These are phyloP conservation scores for Ornithorhynchus anatinus DNA, from an alignment of 2,113 vertebrate species.

Conservation along the genomic window DNA sequence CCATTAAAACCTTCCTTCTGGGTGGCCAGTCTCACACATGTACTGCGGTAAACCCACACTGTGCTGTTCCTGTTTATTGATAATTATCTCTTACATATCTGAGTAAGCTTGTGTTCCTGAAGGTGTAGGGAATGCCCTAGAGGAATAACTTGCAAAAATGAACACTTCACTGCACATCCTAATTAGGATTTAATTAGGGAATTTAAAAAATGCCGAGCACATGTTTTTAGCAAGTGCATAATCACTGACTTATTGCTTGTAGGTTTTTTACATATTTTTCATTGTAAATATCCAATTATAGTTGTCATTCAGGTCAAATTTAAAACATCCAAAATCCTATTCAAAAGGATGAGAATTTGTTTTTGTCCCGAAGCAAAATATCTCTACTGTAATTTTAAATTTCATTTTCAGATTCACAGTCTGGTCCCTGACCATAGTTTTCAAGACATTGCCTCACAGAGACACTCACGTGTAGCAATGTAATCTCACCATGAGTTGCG, in stretches of 20 bases:
- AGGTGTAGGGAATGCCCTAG: conserved; percentile 67
- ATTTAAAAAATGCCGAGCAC: conserved; percentile 68
- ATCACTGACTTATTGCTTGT: conserved; percentile 67
- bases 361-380: conserved; percentile 41
- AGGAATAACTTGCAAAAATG: conserved; percentile 72
- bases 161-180: conserved; percentile 73
- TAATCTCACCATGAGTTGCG: too few relatives aligned
- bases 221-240: conserved; percentile 67
- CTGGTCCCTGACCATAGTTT: too few relatives aligned
- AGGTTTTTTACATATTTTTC: conserved; percentile 62
- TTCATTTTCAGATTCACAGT: conserved; percentile 21
- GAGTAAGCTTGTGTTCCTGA: conserved; percentile 61
- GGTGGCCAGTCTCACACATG: conserved; percentile 20
- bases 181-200: conserved; percentile 80
- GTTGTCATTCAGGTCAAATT: conserved; percentile 63
- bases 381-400: conserved; percentile 18
- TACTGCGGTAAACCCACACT: conserved; percentile 24
- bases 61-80: conserved; percentile 56
- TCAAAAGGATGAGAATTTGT: conserved; percentile 57
- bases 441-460: too few relatives aligned
- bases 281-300: conserved; percentile 70
- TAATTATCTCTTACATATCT: conserved; percentile 72
- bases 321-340: conserved; percentile 56
- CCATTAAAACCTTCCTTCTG: too few relatives aligned
- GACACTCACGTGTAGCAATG: too few relatives aligned